Evolutionary conservation across 64 coral and sea anemone species (phyloP).

Genomic region (Pachyseris speciosa): DNA sequence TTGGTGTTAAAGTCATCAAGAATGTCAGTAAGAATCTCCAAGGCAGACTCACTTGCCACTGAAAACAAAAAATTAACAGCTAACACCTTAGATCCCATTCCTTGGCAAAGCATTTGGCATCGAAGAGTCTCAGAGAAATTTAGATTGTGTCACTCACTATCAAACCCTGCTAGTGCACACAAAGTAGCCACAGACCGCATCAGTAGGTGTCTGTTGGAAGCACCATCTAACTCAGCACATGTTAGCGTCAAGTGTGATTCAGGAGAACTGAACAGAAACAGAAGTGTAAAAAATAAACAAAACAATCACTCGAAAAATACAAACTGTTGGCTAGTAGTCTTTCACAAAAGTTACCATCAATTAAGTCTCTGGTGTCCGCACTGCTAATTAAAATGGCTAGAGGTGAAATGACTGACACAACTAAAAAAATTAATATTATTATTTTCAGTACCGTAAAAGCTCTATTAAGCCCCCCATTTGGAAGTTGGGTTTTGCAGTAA

Average conservation of each 20-base stretch:
- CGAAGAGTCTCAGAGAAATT: not conserved
- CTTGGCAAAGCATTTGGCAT: no score
- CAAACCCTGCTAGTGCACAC: conserved; percentile 90
- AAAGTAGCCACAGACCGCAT: conserved; percentile 85
- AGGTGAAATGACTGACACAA: no score
- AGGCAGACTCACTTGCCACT: conserved; percentile 83
- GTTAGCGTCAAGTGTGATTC: not conserved
- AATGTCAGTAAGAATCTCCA: conserved; percentile 88
- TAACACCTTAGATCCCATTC: no score
- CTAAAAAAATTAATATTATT: no score
- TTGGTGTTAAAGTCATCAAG: conserved; percentile 80
- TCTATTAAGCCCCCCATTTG: no score
- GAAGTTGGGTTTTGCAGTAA: no score
- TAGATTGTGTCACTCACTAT: conserved; percentile 36
- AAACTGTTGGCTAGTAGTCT: no score
- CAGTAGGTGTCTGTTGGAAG: conserved; percentile 81
- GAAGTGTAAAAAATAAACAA: not conserved
- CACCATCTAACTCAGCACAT: conserved; percentile 74
- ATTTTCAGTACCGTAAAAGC: no score
- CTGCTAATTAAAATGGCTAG: no score
- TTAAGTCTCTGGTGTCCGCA: no score
- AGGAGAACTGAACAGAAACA: conserved; percentile 20
- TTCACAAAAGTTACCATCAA: no score
- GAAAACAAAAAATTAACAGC: conserved; percentile 42
- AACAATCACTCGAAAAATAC: not conserved